Conservation (phyloP, 2,113 vertebrate genomes). For the Coptodon rendalli region DNA sequence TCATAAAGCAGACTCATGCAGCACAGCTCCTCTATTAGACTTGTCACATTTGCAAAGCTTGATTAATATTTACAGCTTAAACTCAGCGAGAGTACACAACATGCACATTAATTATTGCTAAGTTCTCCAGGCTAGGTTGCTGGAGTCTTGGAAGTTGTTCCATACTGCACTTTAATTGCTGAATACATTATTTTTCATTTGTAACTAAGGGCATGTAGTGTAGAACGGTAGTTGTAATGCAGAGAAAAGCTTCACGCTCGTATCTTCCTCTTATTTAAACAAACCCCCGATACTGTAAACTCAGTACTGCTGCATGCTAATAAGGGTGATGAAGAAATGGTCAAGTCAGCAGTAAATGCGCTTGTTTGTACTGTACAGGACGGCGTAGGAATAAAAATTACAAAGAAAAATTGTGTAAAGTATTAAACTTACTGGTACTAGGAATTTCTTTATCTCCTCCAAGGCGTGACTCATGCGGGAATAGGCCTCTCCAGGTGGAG, state of each 20-base stretch:
- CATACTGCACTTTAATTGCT: conserved; percentile 63
- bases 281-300: not conserved
- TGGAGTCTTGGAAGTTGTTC: conserved; percentile 45
- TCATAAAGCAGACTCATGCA: conserved; percentile 32
- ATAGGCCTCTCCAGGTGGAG: conserved; percentile 96
- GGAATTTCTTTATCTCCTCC: conserved; percentile 99
- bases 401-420: not conserved
- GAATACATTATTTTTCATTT: conserved; percentile 62
- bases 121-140: conserved; percentile 61
- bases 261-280: conserved; percentile 6
- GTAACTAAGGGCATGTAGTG: not conserved
- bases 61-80: conserved; percentile 71
- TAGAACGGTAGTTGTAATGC: not conserved
- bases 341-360: not conserved
- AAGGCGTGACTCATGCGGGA: conserved; percentile 98
- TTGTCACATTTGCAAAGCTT: conserved; percentile 57
- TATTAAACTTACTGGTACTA: conserved; percentile 90
- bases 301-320: not conserved
- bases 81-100: conserved; percentile 58
- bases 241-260: not conserved
- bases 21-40: conserved; percentile 42
- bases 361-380: not conserved
- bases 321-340: not conserved
- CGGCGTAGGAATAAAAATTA: not conserved
- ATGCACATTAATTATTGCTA: conserved; percentile 67